A percentile compares a stretch with the other conserved stretches of the same genome.
Evolutionary conservation across 2,888 invertebrate species (phyloP).

Genomic region (Hoplodrina ambigua): DNA sequence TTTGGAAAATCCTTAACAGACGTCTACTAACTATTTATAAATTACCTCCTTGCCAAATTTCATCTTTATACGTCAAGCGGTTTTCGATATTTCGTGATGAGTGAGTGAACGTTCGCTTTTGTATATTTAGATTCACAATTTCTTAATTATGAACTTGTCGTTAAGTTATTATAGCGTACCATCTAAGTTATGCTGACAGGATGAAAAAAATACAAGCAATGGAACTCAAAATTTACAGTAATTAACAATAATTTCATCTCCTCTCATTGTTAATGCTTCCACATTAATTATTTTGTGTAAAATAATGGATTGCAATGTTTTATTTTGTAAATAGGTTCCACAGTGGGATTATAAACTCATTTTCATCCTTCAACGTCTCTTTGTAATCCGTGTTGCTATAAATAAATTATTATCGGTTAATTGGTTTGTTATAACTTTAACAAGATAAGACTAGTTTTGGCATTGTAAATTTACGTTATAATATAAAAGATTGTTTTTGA

Average conservation of each 20-base stretch:
- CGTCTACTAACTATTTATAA: too few species aligned
- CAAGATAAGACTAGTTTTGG: too few species aligned
- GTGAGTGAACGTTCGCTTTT: too few species aligned
- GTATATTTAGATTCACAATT: too few species aligned
- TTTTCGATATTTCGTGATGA: too few species aligned
- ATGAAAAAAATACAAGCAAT: neutral
- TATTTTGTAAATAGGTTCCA: slow-evolving; percentile 25
- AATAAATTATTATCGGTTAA: slow-evolving; percentile 53
- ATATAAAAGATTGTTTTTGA: too few species aligned
- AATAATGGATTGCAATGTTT: slow-evolving; percentile 20
- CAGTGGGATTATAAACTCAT: slow-evolving; percentile 40
- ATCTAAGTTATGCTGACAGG: neutral
- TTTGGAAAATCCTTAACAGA: too few species aligned
- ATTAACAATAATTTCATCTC: neutral
- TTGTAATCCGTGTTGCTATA: slow-evolving; percentile 43
- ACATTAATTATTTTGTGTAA: slow-evolving; percentile 9
- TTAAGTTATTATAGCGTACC: neutral
- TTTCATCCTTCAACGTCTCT: slow-evolving; percentile 59
- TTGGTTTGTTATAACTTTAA: slow-evolving; percentile 31
- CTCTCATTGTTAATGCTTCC: neutral
- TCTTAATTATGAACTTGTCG: too few species aligned
- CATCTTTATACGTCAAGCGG: too few species aligned
- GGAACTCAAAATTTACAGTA: neutral
- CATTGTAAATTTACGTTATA: too few species aligned
- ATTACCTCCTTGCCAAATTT: too few species aligned